phyloP scores from a whole-genome alignment of 2,888 invertebrate genomes.

The Zaprionus lineosus region DNA sequence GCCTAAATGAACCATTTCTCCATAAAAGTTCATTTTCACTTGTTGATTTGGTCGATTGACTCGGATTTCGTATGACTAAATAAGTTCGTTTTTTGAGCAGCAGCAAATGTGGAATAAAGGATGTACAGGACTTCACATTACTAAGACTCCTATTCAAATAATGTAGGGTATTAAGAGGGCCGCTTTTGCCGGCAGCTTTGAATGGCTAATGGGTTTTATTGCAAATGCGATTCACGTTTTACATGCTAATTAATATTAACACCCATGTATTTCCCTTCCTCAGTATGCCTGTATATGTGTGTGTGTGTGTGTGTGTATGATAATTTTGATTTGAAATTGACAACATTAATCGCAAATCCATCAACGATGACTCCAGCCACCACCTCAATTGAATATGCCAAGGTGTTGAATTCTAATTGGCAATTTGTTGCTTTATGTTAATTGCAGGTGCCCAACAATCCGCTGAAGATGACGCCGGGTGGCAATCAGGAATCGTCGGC shows the following conservation, averaged over 20 bases:
- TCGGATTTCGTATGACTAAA: no score
- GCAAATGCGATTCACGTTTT: slow-evolving; percentile 58
- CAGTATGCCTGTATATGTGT: slow-evolving; percentile 8
- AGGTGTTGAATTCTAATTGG: slow-evolving; percentile 30
- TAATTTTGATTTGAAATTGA: slow-evolving; percentile 54
- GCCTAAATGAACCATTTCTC: no score
- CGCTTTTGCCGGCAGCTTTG: slow-evolving; percentile 3
- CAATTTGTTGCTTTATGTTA: slow-evolving; percentile 40
- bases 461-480: slow-evolving; percentile 63
- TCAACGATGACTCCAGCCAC: slow-evolving; percentile 24
- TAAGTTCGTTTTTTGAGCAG: no score
- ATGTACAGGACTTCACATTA: no score
- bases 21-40: no score
- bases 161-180: slow-evolving; percentile 19
- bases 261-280: slow-evolving; percentile 6
- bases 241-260: slow-evolving; percentile 55
- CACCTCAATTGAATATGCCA: slow-evolving; percentile 43
- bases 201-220: slow-evolving; percentile 21
- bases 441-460: slow-evolving; percentile 82
- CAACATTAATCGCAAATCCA: slow-evolving; percentile 28
- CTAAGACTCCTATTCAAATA: no score
- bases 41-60: no score
- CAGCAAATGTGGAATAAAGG: no score
- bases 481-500: slow-evolving; percentile 24
- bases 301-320: slow-evolving; percentile 12